phyloP scores from a whole-genome alignment of 2,888 invertebrate species.

The Arenicola marina region DNA sequence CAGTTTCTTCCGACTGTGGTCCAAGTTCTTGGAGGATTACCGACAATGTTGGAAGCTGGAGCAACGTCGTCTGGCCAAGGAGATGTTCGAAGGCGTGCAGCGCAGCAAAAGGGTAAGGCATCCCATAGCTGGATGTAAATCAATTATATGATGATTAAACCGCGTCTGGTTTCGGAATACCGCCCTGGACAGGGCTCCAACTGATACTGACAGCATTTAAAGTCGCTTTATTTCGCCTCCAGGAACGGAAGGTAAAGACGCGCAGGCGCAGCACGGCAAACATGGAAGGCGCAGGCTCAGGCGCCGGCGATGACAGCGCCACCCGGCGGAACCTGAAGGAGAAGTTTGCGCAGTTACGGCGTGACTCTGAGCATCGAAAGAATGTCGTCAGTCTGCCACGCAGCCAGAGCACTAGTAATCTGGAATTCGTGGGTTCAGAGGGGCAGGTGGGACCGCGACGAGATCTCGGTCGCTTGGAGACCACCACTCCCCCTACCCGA shows the following conservation, averaged over 20 bases:
- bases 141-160: no score
- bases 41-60: conserved; percentile 54
- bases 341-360: conserved; percentile 17
- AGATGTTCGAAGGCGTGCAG: conserved; percentile 50
- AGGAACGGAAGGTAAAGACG: conserved; percentile 1
- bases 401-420: conserved; percentile 9
- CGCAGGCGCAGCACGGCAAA: neutral
- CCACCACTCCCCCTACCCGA: no score
- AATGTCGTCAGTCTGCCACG: conserved; percentile 5
- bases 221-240: neutral
- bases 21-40: conserved; percentile 53
- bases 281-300: conserved; percentile 10
- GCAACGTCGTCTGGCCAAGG: conserved; percentile 48
- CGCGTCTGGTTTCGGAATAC: no score
- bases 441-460: no score
- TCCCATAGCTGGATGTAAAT: no score
- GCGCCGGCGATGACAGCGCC: conserved; percentile 7
- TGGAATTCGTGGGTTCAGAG: neutral
- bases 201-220: no score
- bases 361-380: conserved; percentile 5
- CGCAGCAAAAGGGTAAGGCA: conserved; percentile 40
- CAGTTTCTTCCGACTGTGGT: conserved; percentile 49
- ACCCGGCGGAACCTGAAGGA: conserved; percentile 19
- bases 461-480: no score
- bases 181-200: no score